Conservation (phyloP, 2,113 vertebrate genomes). For the Spizaetus ornatus region DNA sequence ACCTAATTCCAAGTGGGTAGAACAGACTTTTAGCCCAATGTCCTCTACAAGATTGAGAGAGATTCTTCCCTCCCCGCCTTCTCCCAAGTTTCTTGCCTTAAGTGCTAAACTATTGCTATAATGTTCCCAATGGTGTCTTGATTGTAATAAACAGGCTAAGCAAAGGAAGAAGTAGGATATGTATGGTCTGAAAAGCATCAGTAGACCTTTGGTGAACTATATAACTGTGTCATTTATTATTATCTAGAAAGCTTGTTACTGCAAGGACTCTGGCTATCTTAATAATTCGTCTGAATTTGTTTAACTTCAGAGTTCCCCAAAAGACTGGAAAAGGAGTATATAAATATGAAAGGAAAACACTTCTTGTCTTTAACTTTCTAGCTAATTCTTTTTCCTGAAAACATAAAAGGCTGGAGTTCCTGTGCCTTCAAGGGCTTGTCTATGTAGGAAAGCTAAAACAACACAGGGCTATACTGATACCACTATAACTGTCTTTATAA, state of each 20-base stretch:
- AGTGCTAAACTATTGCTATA: neutral
- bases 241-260: neutral
- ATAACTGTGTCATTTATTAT: neutral
- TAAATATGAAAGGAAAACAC: neutral
- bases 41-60: neutral
- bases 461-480: neutral
- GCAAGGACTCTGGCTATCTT: neutral
- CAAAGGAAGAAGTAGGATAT: neutral
- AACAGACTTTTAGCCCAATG: neutral
- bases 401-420: neutral
- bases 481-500: neutral
- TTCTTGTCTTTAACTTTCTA: neutral
- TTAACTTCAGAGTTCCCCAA: neutral
- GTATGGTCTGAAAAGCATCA: neutral
- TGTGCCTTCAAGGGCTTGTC: neutral
- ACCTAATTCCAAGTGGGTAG: neutral
- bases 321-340: neutral
- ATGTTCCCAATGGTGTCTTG: neutral
- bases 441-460: neutral
- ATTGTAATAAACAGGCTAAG: neutral
- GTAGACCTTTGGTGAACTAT: neutral
- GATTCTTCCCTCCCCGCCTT: neutral
- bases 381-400: neutral
- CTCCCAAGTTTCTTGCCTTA: neutral
- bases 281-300: neutral